Base-by-base conservation (phyloP, 2,797 vertebrate species). In the Vespertilio murinus region DNA sequence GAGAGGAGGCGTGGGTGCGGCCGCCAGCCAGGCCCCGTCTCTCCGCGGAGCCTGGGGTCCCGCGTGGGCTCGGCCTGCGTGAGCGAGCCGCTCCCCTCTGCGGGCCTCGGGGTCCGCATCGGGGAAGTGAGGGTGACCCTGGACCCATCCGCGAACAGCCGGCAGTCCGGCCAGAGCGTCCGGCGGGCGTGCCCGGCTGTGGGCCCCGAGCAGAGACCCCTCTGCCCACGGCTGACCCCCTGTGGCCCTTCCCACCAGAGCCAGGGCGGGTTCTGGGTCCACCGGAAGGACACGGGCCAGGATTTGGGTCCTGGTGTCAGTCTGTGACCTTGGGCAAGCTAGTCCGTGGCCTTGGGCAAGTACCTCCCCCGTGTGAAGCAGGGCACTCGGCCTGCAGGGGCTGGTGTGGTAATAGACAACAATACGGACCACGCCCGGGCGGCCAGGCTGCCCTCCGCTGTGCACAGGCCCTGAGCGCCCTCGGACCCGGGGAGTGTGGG, bases 241-340 rank as follows among this genome's bases (percentile, higher is more conserved):
- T n/a, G n/a, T n/a, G n/a, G n/a, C n/a, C n/a, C n/a, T n/a, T n/a
- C n/a, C n/a, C n/a, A n/a, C n/a, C n/a, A n/a, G n/a, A n/a, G n/a
- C n/a, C n/a, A n/a, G n/a, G n/a, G n/a, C n/a, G n/a, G n/a, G n/a
- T n/a, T n/a, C n/a, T n/a, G n/a, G n/a, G n/a, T n/a, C n/a, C n/a
- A 1, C n/a, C 0, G 0, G 9, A 5, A 40, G 42, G 56, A 20
- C 22, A 3, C 2, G 0, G 17, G 18, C 18, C n/a, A 0, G 33
- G 13, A 8, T 0, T 5, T 23, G 33, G 56, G 20, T 42, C 71
- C 52, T 7, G 30, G 28, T 1, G 28, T 42, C 16, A 0, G 30
- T 40, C 47, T 28, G 20, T 52, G 78, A 61, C 11, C 59, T 28
- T 1, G 23, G 13, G 4, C 12, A 18, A 25, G 83, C 64, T 1